Evolutionary conservation across 2,113 vertebrate species (phyloP).

Genomic region (Dolichotis patagonum): DNA sequence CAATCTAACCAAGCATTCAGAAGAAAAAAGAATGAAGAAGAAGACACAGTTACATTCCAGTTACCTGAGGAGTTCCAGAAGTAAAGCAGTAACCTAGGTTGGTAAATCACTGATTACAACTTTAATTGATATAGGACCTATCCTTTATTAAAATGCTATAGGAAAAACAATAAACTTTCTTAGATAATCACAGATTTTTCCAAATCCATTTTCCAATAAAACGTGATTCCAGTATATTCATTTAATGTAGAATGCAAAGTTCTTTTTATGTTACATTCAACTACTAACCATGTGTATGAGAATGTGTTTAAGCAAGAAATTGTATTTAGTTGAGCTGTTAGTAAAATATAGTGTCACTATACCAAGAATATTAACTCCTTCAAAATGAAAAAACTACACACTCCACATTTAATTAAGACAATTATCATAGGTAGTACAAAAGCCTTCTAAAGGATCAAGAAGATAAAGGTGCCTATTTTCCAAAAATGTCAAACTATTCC

Average conservation of each 20-base stretch:
- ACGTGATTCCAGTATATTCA: neutral
- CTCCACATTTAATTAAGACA: neutral
- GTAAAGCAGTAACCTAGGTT: neutral
- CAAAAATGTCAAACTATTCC: constrained; percentile 34
- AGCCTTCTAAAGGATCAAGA: neutral
- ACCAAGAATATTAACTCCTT: constrained; percentile 9
- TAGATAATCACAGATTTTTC: neutral
- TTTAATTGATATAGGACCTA: neutral
- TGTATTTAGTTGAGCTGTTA: constrained; percentile 4
- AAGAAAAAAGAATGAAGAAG: neutral
- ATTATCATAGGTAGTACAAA: neutral
- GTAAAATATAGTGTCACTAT: neutral
- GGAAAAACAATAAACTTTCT: neutral
- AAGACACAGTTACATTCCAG: constrained; percentile 2
- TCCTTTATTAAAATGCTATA: neutral
- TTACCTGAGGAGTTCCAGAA: neutral
- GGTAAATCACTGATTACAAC: constrained; percentile 9
- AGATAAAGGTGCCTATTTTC: constrained; percentile 9
- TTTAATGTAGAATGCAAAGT: constrained; percentile 8
- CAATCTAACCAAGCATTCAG: neutral
- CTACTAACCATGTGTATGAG: neutral
- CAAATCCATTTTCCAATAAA: constrained; percentile 1
- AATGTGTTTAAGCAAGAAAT: neutral
- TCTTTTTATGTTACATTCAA: constrained; percentile 45
- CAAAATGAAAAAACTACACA: neutral